phyloP scores from a whole-genome alignment of 2,113 vertebrate species.

The Ptychochromis oligacanthus region DNA sequence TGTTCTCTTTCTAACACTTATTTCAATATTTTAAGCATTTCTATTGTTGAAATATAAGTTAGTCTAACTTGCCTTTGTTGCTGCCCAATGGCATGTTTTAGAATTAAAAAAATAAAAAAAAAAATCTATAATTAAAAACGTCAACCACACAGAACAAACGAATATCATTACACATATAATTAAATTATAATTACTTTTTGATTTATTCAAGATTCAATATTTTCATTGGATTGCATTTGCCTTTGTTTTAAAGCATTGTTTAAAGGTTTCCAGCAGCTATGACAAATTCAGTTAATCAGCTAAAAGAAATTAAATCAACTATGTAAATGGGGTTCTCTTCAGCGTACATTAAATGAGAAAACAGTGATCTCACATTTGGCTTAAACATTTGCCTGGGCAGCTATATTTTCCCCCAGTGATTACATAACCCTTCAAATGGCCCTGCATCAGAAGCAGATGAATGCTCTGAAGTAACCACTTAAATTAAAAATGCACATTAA shows the following conservation, averaged over 20 bases:
- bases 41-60: background rate
- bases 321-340: background rate
- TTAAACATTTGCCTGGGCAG: background rate
- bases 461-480: background rate
- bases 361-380: background rate
- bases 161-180: slow-evolving; percentile 37
- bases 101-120: background rate
- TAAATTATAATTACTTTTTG: slow-evolving; percentile 50
- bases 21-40: background rate
- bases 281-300: slow-evolving; percentile 48
- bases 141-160: background rate
- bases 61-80: background rate
- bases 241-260: slow-evolving; percentile 6
- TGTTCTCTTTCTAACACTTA: background rate
- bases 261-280: slow-evolving; percentile 17
- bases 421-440: background rate
- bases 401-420: background rate
- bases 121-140: slow-evolving; percentile 4
- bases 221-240: background rate
- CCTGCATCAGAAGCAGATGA: background rate
- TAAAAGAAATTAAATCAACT: slow-evolving; percentile 33
- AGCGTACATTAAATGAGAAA: slow-evolving; percentile 1
- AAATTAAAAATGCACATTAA: background rate
- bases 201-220: slow-evolving; percentile 14
- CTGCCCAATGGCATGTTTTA: background rate